These are phyloP conservation scores for Hanleya hanleyi DNA, from an alignment of 2,888 invertebrate species.

Conservation along the genomic window DNA sequence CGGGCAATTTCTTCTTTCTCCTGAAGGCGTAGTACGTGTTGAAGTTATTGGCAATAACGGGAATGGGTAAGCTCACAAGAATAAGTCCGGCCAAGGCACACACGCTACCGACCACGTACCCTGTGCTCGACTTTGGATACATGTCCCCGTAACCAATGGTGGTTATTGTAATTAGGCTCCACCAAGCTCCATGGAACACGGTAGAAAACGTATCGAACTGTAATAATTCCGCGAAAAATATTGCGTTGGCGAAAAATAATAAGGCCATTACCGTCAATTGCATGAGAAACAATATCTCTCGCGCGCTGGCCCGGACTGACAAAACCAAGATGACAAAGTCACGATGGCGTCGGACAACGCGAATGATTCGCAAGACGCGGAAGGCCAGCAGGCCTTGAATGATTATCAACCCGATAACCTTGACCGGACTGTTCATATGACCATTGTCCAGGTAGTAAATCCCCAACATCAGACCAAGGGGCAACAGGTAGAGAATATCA, in stretches of 20 bases:
- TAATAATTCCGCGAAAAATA: background rate
- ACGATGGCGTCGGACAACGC: background rate
- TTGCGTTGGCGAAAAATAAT: slow-evolving; percentile 1
- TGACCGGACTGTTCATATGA: background rate
- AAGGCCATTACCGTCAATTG: background rate
- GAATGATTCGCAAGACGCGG: background rate
- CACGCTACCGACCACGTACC: background rate
- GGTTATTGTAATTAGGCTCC: background rate
- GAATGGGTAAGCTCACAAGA: background rate
- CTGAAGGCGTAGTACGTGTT: background rate
- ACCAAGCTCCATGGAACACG: background rate
- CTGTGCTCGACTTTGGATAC: background rate
- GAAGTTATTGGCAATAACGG: background rate
- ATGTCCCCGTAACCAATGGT: slow-evolving; percentile 5
- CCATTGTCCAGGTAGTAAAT: background rate
- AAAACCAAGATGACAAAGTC: background rate
- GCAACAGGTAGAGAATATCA: background rate
- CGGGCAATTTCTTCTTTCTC: too few species aligned
- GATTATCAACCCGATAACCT: background rate
- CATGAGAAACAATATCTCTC: background rate
- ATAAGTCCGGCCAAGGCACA: background rate
- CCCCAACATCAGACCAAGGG: background rate
- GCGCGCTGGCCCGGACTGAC: background rate
- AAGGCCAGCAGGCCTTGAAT: background rate
- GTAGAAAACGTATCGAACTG: background rate